phyloP scores from a whole-genome alignment of 2,888 invertebrate species.

The Dexiosoma caninum region DNA sequence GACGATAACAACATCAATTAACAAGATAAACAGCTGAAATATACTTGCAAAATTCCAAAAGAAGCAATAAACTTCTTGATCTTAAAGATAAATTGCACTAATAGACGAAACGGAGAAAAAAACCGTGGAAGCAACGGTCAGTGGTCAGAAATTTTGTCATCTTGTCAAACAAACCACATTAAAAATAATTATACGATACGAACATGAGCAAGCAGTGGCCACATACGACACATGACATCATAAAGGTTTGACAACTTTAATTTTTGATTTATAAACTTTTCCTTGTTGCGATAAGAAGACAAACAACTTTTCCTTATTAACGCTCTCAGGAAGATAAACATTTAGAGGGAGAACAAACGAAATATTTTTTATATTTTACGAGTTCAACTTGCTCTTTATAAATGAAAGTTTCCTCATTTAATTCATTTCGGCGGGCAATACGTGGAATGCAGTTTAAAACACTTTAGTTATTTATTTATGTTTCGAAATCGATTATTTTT shows the following conservation, averaged over 20 bases:
- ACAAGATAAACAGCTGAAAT: conserved; percentile 35
- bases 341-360: conserved; percentile 42
- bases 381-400: conserved; percentile 6
- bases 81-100: conserved; percentile 43
- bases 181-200: neutral
- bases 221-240: conserved; percentile 62
- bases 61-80: conserved; percentile 22
- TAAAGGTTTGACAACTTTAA: conserved; percentile 73
- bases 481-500: neutral
- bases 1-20: conserved; percentile 42
- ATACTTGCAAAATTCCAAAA: conserved; percentile 17
- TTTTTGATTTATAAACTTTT: conserved; percentile 66
- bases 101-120: conserved; percentile 1
- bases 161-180: conserved; percentile 1
- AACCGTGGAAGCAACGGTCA: neutral
- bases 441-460: too few relatives aligned
- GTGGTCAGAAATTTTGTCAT: neutral
- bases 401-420: conserved; percentile 11
- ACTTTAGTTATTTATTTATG: conserved; percentile 4
- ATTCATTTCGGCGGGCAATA: neutral
- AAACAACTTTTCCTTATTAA: conserved; percentile 44
- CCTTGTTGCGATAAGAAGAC: conserved; percentile 35
- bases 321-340: neutral
- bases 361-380: conserved; percentile 69
- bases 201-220: neutral